Conservation (phyloP, 2,888 invertebrate species). For the Dendrolimus houi region DNA sequence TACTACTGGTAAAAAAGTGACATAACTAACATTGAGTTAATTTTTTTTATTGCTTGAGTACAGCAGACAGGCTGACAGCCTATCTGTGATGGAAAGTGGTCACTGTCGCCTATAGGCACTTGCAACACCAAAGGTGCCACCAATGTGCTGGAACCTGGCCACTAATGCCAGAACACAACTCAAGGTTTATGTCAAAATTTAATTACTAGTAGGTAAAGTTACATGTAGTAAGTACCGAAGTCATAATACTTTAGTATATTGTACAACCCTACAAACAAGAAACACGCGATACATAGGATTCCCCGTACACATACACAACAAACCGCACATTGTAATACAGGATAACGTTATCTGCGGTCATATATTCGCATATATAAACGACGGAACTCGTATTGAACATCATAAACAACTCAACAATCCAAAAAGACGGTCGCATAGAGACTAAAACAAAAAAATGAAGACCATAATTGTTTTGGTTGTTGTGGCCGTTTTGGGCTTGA, state of each 20-base stretch:
- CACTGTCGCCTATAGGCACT: no score
- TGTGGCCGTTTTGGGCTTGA: slow-evolving; percentile 11
- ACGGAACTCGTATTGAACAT: neutral
- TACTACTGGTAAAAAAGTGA: no score
- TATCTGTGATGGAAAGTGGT: no score
- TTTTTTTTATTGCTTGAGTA: no score
- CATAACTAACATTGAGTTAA: no score
- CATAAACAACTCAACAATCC: neutral
- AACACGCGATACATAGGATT: slow-evolving; percentile 9
- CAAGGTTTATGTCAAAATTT: no score
- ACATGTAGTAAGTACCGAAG: no score
- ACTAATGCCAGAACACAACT: no score
- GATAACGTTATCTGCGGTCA: neutral
- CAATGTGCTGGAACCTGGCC: no score
- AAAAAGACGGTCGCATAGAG: slow-evolving; percentile 1
- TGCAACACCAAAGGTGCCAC: no score
- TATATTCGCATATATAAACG: slow-evolving; percentile 9
- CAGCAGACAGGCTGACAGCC: no score
- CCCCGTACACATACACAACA: slow-evolving; percentile 7
- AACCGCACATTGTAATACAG: neutral
- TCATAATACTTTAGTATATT: neutral
- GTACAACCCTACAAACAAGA: neutral
- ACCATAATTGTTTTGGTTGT: slow-evolving; percentile 9
- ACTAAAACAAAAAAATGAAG: slow-evolving; percentile 14
- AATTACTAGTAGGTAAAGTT: no score